Conservation (phyloP, 2,113 vertebrate genomes). For the Helogale parvula region DNA sequence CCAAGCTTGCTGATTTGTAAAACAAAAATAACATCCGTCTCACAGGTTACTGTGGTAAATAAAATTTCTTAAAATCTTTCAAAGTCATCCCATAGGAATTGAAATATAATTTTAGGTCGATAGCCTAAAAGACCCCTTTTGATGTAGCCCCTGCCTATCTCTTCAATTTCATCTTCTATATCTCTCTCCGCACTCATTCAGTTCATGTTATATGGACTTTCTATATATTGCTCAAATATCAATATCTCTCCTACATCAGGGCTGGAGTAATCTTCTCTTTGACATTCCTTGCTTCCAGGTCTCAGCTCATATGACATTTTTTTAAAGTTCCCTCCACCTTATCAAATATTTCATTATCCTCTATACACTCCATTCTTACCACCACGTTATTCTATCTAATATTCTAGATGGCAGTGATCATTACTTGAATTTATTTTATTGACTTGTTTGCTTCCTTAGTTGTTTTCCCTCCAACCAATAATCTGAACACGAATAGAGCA, state of each 20-base stretch:
- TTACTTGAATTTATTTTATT: not conserved
- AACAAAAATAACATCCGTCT: not conserved
- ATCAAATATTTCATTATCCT: not conserved
- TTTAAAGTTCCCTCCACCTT: not conserved
- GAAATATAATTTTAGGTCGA: not conserved
- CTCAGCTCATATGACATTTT: not conserved
- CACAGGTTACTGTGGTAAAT: not conserved
- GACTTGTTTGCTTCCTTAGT: not conserved
- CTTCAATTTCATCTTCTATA: not conserved
- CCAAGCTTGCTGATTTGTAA: not conserved
- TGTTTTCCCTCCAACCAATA: not conserved
- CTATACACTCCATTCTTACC: not conserved
- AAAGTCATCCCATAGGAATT: not conserved
- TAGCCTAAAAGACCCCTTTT: not conserved
- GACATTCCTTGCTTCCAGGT: not conserved
- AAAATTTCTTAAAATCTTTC: not conserved
- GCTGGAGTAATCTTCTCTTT: not conserved
- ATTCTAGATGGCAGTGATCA: not conserved
- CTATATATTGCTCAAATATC: not conserved
- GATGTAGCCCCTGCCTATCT: not conserved
- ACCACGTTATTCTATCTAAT: not conserved
- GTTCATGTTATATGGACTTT: not conserved
- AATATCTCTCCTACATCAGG: not conserved
- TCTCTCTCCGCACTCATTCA: not conserved
- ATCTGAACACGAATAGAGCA: not conserved